A percentile compares a stretch with the other conserved stretches of the same genome.
These are phyloP conservation scores for Jordanella pulchra DNA, from an alignment of 2,797 vertebrate genomes.

Conservation along the genomic window DNA sequence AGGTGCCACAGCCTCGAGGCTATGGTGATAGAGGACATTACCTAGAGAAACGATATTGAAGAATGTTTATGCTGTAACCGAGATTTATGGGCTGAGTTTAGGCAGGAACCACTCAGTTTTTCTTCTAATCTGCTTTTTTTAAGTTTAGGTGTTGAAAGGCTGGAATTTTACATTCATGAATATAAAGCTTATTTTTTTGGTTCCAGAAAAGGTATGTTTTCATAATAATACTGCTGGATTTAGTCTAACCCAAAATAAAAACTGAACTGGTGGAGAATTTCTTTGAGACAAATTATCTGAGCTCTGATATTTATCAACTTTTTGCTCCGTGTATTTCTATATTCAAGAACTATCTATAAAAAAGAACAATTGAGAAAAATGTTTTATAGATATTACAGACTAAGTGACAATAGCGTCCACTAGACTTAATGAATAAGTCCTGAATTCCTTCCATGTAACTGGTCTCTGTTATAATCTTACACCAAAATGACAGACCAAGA, in stretches of 20 bases:
- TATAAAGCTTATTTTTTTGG: not conserved
- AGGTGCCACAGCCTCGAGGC: slow-evolving; percentile 19
- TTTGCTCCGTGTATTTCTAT: not conserved
- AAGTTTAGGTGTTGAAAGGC: slow-evolving; percentile 2
- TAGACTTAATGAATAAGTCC: not conserved
- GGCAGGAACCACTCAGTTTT: not conserved
- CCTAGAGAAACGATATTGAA: slow-evolving; percentile 2
- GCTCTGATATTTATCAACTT: not conserved
- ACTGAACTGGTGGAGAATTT: not conserved
- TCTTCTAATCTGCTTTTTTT: slow-evolving; percentile 15
- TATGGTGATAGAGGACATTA: not conserved
- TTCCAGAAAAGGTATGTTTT: not conserved
- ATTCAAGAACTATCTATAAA: not conserved
- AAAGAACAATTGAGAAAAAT: not conserved
- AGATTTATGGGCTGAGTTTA: not conserved
- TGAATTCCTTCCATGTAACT: slow-evolving; percentile 6
- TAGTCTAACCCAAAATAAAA: not conserved
- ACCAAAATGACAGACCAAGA: slow-evolving; percentile 2
- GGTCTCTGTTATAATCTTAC: slow-evolving; percentile 14
- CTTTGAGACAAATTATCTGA: not conserved
- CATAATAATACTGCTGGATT: not conserved
- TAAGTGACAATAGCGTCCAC: not conserved
- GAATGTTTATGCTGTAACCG: not conserved
- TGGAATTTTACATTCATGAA: slow-evolving; percentile 6
- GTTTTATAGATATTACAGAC: not conserved